A percentile compares a stretch with the other conserved stretches of the same genome.
These are phyloP conservation scores for Charaxes varanes DNA, from an alignment of 1,140 invertebrate species.

Conservation along the genomic window DNA sequence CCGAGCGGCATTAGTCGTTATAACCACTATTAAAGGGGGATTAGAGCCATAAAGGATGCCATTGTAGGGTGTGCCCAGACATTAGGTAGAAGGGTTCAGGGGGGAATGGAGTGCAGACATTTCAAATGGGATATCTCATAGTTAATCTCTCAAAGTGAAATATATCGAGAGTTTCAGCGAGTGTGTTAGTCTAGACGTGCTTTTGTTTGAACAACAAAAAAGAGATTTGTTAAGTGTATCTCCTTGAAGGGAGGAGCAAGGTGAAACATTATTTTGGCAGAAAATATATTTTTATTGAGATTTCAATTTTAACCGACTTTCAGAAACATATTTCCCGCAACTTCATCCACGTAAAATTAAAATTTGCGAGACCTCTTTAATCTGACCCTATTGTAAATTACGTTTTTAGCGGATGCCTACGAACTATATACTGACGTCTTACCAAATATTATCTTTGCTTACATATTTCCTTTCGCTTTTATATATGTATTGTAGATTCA, in stretches of 20 bases:
- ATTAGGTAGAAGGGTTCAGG: slow-evolving; percentile 16
- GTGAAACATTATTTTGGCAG: slow-evolving; percentile 11
- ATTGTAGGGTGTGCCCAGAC: slow-evolving; percentile 10
- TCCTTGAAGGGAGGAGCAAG: slow-evolving; percentile 17
- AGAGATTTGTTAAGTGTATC: slow-evolving; percentile 21
- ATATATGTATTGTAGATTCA: too few species aligned
- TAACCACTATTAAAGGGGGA: slow-evolving; percentile 22
- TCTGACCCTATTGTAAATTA: too few species aligned
- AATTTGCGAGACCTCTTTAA: too few species aligned
- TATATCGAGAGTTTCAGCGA: slow-evolving; percentile 3
- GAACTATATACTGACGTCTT: too few species aligned
- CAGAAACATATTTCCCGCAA: too few species aligned
- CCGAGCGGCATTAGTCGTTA: slow-evolving; percentile 16
- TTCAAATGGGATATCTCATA: slow-evolving; percentile 9
- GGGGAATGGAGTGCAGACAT: slow-evolving; percentile 15
- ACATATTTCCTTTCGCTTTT: too few species aligned
- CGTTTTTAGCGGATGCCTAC: too few species aligned
- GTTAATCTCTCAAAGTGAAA: slow-evolving; percentile 1
- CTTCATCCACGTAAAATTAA: too few species aligned
- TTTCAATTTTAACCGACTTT: not conserved
- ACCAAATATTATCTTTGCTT: too few species aligned
- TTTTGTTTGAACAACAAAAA: slow-evolving; percentile 20
- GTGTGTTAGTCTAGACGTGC: slow-evolving; percentile 21
- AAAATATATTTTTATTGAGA: not conserved
- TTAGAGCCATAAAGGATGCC: slow-evolving; percentile 17